These are phyloP conservation scores for Lordiphosa mommai DNA, from an alignment of 1,140 invertebrate genomes.

Conservation along the genomic window DNA sequence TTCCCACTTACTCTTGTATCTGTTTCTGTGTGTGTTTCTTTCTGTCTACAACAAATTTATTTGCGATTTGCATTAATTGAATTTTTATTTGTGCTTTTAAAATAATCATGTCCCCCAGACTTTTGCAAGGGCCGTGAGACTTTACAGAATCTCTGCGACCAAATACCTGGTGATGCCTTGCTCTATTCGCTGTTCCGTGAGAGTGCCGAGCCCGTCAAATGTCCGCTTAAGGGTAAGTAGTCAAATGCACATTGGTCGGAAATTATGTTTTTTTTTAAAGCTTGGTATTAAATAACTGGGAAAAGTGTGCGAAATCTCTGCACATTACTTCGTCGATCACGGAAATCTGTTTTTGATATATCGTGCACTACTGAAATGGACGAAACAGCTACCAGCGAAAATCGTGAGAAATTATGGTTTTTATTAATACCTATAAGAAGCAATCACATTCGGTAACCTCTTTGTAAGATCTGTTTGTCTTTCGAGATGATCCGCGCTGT, in stretches of 20 bases:
- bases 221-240: conserved; percentile 86
- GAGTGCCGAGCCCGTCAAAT: conserved; percentile 88
- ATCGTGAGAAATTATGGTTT: too few species aligned
- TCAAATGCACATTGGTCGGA: background rate
- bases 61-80: conserved; percentile 79
- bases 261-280: conserved; percentile 11
- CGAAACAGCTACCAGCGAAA: too few species aligned
- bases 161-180: conserved; percentile 92
- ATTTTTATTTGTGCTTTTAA: conserved; percentile 76
- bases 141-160: conserved; percentile 88
- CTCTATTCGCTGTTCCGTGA: conserved; percentile 93
- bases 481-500: too few species aligned
- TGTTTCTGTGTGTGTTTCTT: conserved; percentile 34
- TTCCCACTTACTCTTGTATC: conserved; percentile 29
- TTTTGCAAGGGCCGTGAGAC: conserved; percentile 88
- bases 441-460: too few species aligned
- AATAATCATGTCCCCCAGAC: conserved; percentile 83
- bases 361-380: too few species aligned
- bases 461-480: too few species aligned
- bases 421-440: too few species aligned
- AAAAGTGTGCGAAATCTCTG: too few species aligned
- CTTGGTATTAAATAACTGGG: too few species aligned
- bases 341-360: too few species aligned
- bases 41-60: conserved; percentile 39
- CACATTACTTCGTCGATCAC: too few species aligned